Evolutionary conservation across 2,797 vertebrate species (phyloP), one percentile per base, ranked within the genome.

Genomic region (Eulemur mongoz): DNA sequence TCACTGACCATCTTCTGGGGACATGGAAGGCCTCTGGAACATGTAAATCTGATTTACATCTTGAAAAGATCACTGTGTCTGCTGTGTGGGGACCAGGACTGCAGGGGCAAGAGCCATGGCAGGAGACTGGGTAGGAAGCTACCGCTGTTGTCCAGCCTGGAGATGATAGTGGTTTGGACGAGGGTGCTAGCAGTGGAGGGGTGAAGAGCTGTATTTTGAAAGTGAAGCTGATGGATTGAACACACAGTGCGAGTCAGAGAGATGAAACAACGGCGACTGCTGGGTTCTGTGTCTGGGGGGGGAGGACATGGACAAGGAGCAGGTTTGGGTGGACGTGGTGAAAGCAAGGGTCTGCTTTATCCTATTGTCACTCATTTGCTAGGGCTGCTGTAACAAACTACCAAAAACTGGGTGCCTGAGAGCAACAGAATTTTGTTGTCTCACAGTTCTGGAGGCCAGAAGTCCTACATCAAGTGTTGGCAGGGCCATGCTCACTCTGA

Each of bases 151-250:
- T 57, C 32, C 14, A 79, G 32, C 40, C 57, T 23, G 10, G 81
- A 50, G 32, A 59, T 4, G 30, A 7, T 23, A 14, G 30, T 48
- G 69, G 17, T 35, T 35, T n/a, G 17, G 40, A 76, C 1, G 10
- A 23, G 70, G 38, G 73, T 0, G 0, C 35, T 25, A 70, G 59
- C 38, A 7, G 45, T 15, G 18, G 72, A 54, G n/a, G 14, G 4
- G 23, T 2, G 12, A 38, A 23, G n/a, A 10, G 10, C 61, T 25
- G 8, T 30, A 45, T 65, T 38, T 52, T 50, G 61, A 78, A 78
- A 75, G 48, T 52, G 38, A 85, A 57, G 32, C 69, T 88, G 50
- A 22, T 54, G 23, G 30, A 43, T n/a, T 52, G 54, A 86, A 73
- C 13, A 15, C 3, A 17, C 57, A 52, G 18, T 23, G 38, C 2